Evolutionary conservation across 2,113 vertebrate genomes (phyloP).

Genomic region (Anser cygnoides): DNA sequence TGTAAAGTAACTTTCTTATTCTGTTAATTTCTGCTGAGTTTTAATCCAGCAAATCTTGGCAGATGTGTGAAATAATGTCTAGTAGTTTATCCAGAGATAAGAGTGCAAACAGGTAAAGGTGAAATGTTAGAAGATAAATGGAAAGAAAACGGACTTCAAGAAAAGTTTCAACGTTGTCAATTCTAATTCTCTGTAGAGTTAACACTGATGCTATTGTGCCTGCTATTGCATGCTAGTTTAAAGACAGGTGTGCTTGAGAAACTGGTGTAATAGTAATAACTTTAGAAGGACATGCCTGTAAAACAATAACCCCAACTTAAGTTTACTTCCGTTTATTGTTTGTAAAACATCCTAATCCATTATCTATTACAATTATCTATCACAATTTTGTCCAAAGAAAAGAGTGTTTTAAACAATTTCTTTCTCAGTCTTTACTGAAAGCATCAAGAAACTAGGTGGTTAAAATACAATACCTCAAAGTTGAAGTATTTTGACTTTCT

Average conservation of each 20-base stretch:
- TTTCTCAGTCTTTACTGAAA: background rate
- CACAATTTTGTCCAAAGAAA: background rate
- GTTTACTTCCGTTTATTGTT: background rate
- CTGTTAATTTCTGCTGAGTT: background rate
- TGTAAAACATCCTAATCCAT: background rate
- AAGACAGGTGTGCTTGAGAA: background rate
- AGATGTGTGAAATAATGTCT: background rate
- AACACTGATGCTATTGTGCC: background rate
- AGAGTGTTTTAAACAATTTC: background rate
- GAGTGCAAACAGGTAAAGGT: background rate
- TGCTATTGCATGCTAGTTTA: background rate
- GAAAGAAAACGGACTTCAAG: background rate
- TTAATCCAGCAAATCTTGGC: background rate
- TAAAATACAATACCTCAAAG: background rate
- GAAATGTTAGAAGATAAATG: background rate
- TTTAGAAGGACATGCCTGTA: background rate
- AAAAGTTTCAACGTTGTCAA: background rate
- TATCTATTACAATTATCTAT: background rate
- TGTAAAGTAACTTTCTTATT: background rate
- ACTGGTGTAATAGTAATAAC: background rate
- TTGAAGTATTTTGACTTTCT: slow-evolving; percentile 18
- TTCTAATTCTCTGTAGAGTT: background rate
- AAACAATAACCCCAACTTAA: background rate
- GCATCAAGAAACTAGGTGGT: background rate
- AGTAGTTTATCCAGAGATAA: background rate